These are phyloP conservation scores for Drosophila borborema DNA, from an alignment of 2,888 invertebrate genomes.

Conservation along the genomic window DNA sequence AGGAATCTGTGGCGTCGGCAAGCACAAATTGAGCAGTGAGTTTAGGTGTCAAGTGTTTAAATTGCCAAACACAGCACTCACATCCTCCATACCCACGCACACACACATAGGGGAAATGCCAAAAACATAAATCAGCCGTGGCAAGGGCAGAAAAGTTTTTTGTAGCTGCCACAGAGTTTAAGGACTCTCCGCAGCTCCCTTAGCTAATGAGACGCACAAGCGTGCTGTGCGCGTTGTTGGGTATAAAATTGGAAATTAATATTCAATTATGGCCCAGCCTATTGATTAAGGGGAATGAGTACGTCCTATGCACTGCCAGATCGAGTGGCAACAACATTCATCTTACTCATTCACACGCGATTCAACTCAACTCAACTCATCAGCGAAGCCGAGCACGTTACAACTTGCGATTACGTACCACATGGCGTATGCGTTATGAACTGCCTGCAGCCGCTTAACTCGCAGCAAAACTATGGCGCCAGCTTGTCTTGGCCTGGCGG, in stretches of 20 bases:
- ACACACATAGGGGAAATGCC: conserved; percentile 9
- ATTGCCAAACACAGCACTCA: conserved; percentile 4
- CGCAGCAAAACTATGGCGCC: conserved; percentile 36
- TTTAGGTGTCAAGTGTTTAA: conserved; percentile 36
- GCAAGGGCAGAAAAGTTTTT: conserved; percentile 37
- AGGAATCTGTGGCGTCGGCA: conserved; percentile 3
- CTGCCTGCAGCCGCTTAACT: conserved; percentile 27
- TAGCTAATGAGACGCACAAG: conserved; percentile 54
- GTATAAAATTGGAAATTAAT: conserved; percentile 68
- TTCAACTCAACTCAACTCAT: conserved; percentile 34
- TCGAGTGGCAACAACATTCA: conserved; percentile 18
- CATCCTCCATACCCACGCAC: conserved; percentile 13
- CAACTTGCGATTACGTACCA: conserved; percentile 44
- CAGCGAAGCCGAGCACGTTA: conserved; percentile 44
- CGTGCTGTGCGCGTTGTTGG: conserved; percentile 11
- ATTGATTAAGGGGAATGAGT: conserved; percentile 46
- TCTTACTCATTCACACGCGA: conserved; percentile 1
- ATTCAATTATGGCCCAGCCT: conserved; percentile 64
- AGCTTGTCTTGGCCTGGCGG: neutral
- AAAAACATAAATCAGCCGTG: conserved; percentile 54
- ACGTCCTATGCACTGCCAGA: neutral
- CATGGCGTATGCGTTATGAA: conserved; percentile 59
- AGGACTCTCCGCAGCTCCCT: conserved; percentile 2
- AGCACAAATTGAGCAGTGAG: conserved; percentile 47
- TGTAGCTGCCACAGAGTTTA: conserved; percentile 32